Evolutionary conservation across 2,797 vertebrate species (phyloP), one percentile per base, ranked within the genome.

Genomic region (Sternarchorhynchus goeldii): DNA sequence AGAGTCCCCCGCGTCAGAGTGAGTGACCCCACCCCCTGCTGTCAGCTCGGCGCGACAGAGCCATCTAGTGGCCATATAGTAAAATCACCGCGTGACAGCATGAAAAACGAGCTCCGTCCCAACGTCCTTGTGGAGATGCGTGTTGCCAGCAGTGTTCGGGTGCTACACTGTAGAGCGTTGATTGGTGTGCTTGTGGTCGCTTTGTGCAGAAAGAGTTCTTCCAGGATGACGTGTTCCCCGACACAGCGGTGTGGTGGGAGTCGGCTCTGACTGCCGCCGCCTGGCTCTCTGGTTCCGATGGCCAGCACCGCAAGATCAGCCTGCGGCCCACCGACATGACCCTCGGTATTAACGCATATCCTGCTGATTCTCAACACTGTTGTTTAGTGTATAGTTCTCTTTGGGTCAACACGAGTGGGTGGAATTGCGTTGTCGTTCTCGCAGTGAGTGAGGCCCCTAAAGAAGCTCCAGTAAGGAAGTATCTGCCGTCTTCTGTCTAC

Each of bases 201-300:
- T 53, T 25, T 76, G 53, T 73, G 2, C 93, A 99, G 97, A 99
- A 97, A 95, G 97, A 99, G 83, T 98, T 96, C 87, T 99, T 99
- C 93, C 97, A 99, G 89, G 97, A 99, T 0, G 97, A 99, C 4
- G 76, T 99, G 39, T 99, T 91, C 83, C 93, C 95, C 0, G 90
- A 94, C 0, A 97, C 96, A 0, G 88, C 90, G 0, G 82, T 94
- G 20, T 95, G 91, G 87, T 99, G 97, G 97, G 93, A 96, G 83
- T 89, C 95, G 0, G 90, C 87, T 0, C 92, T 98, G 73, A 82
- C 81, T 0, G 93, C 91, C 0, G 64, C 89, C 0, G 88, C 93
- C 62, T 99, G 97, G 97, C 92, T 98, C 66, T 90, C 82, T 0
- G 95, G 96, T 17, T 84, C 92, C 25, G 90, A 97, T 0, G 86